These are phyloP conservation scores for Uloborus diversus DNA, from an alignment of 1,140 invertebrate species.

Conservation along the genomic window DNA sequence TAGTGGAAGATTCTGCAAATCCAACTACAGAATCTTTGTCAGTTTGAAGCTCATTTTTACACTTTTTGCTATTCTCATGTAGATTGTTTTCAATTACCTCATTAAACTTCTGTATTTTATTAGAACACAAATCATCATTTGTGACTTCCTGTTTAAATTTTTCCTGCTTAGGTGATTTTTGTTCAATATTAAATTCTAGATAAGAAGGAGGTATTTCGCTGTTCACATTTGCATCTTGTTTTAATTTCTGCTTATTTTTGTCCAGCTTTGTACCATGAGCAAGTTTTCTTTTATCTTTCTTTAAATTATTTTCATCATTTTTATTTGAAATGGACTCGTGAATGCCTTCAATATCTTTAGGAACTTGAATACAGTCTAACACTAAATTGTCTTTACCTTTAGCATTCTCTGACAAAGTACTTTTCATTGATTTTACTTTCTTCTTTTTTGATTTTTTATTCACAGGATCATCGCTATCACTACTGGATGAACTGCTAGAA, in stretches of 20 bases:
- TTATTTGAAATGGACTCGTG: neutral
- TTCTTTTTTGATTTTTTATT: conserved; percentile 14
- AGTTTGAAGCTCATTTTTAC: too few species aligned
- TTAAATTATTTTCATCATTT: neutral
- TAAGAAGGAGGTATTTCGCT: too few species aligned
- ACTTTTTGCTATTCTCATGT: too few species aligned
- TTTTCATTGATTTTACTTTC: neutral
- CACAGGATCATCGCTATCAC: neutral
- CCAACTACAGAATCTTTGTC: too few species aligned
- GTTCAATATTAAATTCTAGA: too few species aligned
- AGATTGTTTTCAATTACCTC: too few species aligned
- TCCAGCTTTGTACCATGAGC: neutral
- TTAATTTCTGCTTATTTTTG: neutral
- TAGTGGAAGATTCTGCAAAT: too few species aligned
- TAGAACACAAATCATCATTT: too few species aligned
- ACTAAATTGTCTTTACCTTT: neutral
- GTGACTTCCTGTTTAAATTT: too few species aligned
- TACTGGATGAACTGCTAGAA: neutral
- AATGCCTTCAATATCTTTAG: neutral
- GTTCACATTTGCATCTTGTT: neutral
- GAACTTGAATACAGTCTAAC: neutral
- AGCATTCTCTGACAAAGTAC: too few species aligned
- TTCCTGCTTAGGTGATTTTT: too few species aligned
- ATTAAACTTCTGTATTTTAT: too few species aligned
- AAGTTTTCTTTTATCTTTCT: neutral